These are phyloP conservation scores for Cephus spinipes DNA, from an alignment of 2,888 invertebrate species.

Conservation along the genomic window DNA sequence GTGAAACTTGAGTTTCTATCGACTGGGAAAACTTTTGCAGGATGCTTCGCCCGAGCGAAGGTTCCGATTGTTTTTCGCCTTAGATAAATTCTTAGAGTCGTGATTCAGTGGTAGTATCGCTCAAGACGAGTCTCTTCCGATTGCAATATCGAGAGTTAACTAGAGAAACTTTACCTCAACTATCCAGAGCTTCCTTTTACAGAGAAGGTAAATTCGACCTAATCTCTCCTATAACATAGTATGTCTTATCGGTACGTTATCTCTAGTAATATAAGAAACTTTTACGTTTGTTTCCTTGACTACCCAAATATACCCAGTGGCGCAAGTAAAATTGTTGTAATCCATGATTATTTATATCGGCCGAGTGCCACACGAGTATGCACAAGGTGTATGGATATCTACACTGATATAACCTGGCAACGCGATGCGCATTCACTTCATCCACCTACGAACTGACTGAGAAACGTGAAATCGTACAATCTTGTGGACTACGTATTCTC, in stretches of 20 bases:
- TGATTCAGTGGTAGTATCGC: neutral
- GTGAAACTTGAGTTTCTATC: neutral
- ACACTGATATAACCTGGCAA: neutral
- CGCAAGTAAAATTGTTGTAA: neutral
- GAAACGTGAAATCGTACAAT: neutral
- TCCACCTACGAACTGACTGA: neutral
- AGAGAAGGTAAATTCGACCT: neutral
- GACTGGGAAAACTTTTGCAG: neutral
- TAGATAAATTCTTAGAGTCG: neutral
- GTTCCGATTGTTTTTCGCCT: neutral
- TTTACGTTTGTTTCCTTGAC: conserved; percentile 3
- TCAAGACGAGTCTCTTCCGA: neutral
- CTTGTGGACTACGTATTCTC: neutral
- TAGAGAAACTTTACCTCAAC: neutral
- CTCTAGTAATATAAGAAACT: neutral
- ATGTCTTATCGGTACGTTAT: neutral
- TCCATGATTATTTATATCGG: neutral
- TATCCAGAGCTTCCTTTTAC: neutral
- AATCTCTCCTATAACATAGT: neutral
- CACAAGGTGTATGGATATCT: neutral
- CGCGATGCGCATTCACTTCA: neutral
- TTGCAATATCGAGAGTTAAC: neutral
- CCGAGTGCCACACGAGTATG: neutral
- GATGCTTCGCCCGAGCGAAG: neutral
- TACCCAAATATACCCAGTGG: neutral